Conservation (phyloP, 2,797 vertebrate genomes). For the Acanthopagrus latus region DNA sequence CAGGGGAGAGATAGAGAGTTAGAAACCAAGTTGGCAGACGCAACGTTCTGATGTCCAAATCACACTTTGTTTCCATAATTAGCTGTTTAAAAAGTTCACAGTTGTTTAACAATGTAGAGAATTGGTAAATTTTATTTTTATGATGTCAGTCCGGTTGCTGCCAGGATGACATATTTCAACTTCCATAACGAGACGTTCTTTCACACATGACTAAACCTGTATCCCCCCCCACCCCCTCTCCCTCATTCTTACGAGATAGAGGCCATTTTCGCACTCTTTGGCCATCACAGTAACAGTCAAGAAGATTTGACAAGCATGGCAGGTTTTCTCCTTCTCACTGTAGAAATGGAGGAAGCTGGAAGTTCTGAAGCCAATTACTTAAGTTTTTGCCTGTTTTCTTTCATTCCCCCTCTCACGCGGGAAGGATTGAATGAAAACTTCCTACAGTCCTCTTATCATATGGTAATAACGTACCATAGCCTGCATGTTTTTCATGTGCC, state of each 20-base stretch:
- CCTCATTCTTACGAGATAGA: constrained; percentile 69
- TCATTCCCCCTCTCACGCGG: constrained; percentile 50
- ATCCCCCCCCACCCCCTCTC: constrained; percentile 65
- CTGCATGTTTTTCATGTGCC: constrained; percentile 65
- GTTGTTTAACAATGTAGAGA: constrained; percentile 58
- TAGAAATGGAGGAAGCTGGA: constrained; percentile 72
- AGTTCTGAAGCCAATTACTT: constrained; percentile 83
- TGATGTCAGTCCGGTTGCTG: constrained; percentile 52
- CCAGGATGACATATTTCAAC: constrained; percentile 78
- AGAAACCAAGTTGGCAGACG: not conserved
- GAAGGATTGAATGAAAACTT: constrained; percentile 66
- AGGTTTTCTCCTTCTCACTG: constrained; percentile 78
- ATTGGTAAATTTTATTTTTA: constrained; percentile 54
- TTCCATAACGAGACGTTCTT: constrained; percentile 81
- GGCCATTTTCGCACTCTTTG: constrained; percentile 77
- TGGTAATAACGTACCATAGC: constrained; percentile 65
- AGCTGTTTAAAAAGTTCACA: constrained; percentile 56
- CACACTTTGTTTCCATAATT: constrained; percentile 47
- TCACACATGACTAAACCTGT: constrained; percentile 83
- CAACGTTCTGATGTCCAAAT: not conserved
- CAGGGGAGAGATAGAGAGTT: constrained; percentile 15
- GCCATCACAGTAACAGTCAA: constrained; percentile 77
- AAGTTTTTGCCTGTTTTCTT: constrained; percentile 76
- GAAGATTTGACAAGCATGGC: constrained; percentile 84
- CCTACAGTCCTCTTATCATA: constrained; percentile 70